A percentile compares a stretch with the other conserved stretches of the same genome.
Conservation (phyloP, 2,113 vertebrate genomes). For the Dipodomys spectabilis region DNA sequence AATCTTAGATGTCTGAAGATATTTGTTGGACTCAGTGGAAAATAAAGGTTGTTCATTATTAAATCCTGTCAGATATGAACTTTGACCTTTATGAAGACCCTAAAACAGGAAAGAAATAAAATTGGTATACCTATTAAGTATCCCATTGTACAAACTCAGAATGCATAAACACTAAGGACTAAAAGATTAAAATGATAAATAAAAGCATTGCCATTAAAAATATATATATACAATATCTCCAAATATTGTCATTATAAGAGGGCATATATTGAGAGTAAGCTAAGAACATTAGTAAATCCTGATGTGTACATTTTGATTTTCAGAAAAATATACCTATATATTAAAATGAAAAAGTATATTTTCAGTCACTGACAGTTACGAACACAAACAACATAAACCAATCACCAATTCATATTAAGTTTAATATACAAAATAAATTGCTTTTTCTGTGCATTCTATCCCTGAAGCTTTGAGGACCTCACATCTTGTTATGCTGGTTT, state of each 20-base stretch:
- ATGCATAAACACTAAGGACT: not conserved
- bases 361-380: not conserved
- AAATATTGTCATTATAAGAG: not conserved
- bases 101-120: constrained; percentile 76
- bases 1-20: constrained; percentile 92
- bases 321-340: not conserved
- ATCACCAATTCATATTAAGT: not conserved
- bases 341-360: not conserved
- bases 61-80: constrained; percentile 95
- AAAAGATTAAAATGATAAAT: not conserved
- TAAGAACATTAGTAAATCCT: not conserved
- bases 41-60: constrained; percentile 94
- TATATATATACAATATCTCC: not conserved
- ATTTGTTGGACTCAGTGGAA: constrained; percentile 91
- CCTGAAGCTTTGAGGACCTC: not conserved
- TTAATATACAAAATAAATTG: not conserved
- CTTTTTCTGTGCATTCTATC: not conserved
- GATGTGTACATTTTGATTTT: not conserved
- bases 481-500: too few species aligned
- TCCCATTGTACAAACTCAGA: not conserved
- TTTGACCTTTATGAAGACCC: constrained; percentile 96
- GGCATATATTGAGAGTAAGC: not conserved
- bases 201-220: not conserved
- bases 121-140: not conserved
- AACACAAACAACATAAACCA: not conserved